A percentile compares a stretch with the other conserved stretches of the same genome.
Evolutionary conservation across 1,140 invertebrate genomes (phyloP).

Genomic region (Drosophila aff.): DNA sequence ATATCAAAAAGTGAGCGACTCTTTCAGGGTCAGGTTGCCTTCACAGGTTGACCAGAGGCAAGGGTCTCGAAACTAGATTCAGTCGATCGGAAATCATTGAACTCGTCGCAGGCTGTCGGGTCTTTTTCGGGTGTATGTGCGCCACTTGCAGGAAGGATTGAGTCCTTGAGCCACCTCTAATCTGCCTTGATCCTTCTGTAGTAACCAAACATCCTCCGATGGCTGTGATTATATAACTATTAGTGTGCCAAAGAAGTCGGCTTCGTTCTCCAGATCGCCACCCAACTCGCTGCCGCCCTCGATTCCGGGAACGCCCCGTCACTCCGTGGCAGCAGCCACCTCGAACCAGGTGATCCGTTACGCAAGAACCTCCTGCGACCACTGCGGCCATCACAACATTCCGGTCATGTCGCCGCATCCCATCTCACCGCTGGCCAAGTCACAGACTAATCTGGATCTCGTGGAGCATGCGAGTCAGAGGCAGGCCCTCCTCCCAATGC

Average conservation of each 20-base stretch:
- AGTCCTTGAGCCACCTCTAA: conserved; percentile 4
- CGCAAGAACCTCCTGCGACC: conserved; percentile 74
- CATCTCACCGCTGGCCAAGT: conserved; percentile 79
- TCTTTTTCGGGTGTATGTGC: conserved; percentile 5
- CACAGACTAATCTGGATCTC: conserved; percentile 76
- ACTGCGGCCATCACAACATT: conserved; percentile 77
- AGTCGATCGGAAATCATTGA: conserved; percentile 52
- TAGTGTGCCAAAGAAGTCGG: conserved; percentile 72
- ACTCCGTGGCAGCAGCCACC: conserved; percentile 21
- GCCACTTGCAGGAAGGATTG: conserved; percentile 2
- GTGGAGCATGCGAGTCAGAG: conserved; percentile 66
- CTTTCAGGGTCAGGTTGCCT: conserved; percentile 25
- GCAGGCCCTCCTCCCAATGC: conserved; percentile 67
- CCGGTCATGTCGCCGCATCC: conserved; percentile 79
- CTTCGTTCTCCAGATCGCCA: conserved; percentile 64
- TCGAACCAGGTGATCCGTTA: conserved; percentile 68
- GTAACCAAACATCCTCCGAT: conserved; percentile 56
- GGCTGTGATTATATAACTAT: conserved; percentile 68
- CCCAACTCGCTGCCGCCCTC: conserved; percentile 28
- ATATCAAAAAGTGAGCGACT: conserved; percentile 10
- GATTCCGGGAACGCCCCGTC: conserved; percentile 19
- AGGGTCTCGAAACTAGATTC: conserved; percentile 14
- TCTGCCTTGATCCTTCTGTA: conserved; percentile 19
- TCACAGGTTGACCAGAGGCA: conserved; percentile 33
- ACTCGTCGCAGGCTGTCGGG: conserved; percentile 20